Evolutionary conservation across 2,888 invertebrate genomes (phyloP).

Genomic region (Myopa testacea): DNA sequence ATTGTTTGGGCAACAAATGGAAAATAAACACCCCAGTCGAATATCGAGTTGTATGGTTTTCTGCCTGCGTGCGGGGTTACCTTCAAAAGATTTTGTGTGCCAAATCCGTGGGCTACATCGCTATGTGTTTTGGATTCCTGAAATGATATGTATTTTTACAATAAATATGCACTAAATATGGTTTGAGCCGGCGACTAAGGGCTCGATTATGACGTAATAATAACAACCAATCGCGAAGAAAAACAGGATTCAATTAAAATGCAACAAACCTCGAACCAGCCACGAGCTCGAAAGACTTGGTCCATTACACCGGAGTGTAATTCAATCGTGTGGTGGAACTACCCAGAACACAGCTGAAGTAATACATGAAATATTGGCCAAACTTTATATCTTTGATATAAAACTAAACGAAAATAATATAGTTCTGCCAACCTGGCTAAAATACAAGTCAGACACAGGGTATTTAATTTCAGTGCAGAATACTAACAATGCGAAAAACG

Average conservation of each 20-base stretch:
- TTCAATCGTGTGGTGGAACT: no score
- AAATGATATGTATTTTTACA: not conserved
- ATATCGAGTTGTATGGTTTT: constrained; percentile 71
- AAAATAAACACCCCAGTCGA: constrained; percentile 73
- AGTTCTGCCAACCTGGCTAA: not conserved
- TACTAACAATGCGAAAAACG: not conserved
- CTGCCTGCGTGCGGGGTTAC: constrained; percentile 72
- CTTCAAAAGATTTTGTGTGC: constrained; percentile 72
- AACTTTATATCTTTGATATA: no score
- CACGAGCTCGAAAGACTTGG: constrained; percentile 60
- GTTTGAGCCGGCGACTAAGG: not conserved
- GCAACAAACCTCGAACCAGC: constrained; percentile 66
- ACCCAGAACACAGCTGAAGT: no score
- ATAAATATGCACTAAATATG: not conserved
- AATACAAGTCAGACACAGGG: not conserved
- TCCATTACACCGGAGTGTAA: constrained; percentile 46
- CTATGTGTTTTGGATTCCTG: constrained; percentile 55
- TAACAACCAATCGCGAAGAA: constrained; percentile 6
- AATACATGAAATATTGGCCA: not conserved
- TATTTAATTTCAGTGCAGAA: not conserved
- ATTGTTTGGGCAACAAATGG: constrained; percentile 77
- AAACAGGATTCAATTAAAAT: constrained; percentile 22
- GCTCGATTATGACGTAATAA: constrained; percentile 36
- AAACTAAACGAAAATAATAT: not conserved
- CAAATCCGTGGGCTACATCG: constrained; percentile 61